Evolutionary conservation across 2,113 vertebrate species (phyloP).

Genomic region (Dasyurus viverrinus): DNA sequence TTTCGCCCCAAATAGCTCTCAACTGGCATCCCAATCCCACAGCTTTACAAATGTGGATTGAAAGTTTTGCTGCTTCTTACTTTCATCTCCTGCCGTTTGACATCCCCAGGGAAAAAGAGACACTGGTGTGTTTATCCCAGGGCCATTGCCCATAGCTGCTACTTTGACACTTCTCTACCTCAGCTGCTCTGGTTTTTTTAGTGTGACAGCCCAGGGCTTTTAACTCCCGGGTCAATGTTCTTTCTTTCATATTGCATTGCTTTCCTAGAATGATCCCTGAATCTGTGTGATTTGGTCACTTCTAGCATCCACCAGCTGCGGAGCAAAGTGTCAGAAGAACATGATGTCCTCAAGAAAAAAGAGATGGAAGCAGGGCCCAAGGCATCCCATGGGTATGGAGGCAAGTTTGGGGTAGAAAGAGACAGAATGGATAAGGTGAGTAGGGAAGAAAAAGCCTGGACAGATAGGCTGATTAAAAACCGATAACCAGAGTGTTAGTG

Average conservation of each 20-base stretch:
- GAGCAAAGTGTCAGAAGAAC: slow-evolving; percentile 91
- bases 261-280: not conserved
- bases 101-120: not conserved
- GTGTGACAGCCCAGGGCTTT: not conserved
- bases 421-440: slow-evolving; percentile 97
- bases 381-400: slow-evolving; percentile 96
- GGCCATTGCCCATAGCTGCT: not conserved
- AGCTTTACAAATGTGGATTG: not conserved
- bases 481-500: not conserved
- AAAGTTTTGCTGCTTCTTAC: not conserved
- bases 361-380: slow-evolving; percentile 90
- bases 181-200: not conserved
- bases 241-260: not conserved
- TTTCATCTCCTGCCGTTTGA: not conserved
- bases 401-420: slow-evolving; percentile 94
- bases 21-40: not conserved
- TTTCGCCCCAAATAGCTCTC: not conserved
- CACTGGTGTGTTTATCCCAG: not conserved
- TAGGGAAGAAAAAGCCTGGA: not conserved
- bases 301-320: slow-evolving; percentile 92
- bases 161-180: not conserved
- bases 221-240: not conserved
- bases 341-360: slow-evolving; percentile 92
- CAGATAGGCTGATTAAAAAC: not conserved
- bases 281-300: slow-evolving; percentile 35